Evolutionary conservation across 1,140 invertebrate species (phyloP).

Genomic region (Lucilia sericata): DNA sequence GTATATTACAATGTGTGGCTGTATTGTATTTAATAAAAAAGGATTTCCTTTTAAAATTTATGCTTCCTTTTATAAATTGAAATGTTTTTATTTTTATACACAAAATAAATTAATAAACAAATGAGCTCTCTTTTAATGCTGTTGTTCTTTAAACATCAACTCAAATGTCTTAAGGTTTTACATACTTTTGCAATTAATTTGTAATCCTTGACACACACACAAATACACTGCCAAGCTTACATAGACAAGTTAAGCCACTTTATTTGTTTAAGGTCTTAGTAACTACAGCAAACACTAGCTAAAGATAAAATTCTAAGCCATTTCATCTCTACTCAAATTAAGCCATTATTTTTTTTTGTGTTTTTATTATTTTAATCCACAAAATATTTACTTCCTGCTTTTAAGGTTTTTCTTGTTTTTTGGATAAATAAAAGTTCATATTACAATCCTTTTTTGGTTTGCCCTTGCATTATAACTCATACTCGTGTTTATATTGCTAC

Average conservation of each 20-base stretch:
- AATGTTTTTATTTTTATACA: not conserved
- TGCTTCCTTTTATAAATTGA: slow-evolving; percentile 35
- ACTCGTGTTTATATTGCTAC: not conserved
- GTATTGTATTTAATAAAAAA: not conserved
- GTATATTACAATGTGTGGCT: not conserved
- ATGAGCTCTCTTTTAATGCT: not conserved
- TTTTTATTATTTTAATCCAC: slow-evolving; percentile 20
- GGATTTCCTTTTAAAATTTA: slow-evolving; percentile 19
- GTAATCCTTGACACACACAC: slow-evolving; percentile 17
- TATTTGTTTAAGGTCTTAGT: slow-evolving; percentile 5
- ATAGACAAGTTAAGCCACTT: not conserved
- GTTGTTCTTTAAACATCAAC: not conserved
- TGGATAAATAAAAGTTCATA: not conserved
- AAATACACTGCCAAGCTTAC: not conserved
- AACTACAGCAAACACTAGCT: not conserved
- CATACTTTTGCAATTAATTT: slow-evolving; percentile 29
- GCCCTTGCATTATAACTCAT: not conserved
- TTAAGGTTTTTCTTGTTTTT: not conserved
- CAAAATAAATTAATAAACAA: slow-evolving; percentile 31
- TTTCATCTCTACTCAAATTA: slow-evolving; percentile 19
- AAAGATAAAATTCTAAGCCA: not conserved
- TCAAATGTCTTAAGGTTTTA: not conserved
- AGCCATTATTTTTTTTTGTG: not conserved
- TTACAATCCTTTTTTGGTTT: slow-evolving; percentile 26
- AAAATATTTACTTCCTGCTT: not conserved